Conservation (phyloP, 2,113 vertebrate genomes). For the Rhineura floridana region DNA sequence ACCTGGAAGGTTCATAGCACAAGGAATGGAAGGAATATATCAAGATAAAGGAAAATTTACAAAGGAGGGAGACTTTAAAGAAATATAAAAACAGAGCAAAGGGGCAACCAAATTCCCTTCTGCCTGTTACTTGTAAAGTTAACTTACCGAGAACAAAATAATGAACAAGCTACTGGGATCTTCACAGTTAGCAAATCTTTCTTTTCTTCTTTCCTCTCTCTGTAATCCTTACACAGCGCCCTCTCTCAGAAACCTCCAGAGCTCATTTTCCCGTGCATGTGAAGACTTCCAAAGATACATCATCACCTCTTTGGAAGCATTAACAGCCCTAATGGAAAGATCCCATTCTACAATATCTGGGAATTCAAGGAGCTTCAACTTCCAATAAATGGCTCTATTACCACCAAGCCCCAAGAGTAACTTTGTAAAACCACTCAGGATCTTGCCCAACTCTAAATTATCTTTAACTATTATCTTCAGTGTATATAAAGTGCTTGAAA, state of each 20-base stretch:
- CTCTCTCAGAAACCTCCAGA: background rate
- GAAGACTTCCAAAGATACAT: background rate
- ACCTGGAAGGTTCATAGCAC: background rate
- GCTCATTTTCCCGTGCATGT: background rate
- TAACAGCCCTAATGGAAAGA: background rate
- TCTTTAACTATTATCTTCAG: background rate
- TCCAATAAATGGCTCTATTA: background rate
- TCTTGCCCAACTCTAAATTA: background rate
- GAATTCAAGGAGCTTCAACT: background rate
- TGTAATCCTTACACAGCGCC: background rate
- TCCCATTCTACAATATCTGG: background rate
- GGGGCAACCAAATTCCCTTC: background rate
- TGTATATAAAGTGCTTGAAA: background rate
- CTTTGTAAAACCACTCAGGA: background rate
- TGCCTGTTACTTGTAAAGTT: background rate
- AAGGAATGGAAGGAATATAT: background rate
- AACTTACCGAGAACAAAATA: background rate
- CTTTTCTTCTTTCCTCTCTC: background rate
- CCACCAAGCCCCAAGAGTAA: background rate
- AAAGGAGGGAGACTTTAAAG: background rate
- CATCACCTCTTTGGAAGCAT: background rate
- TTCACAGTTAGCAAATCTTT: background rate
- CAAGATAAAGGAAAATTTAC: constrained; percentile 11
- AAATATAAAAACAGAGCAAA: constrained; percentile 4
- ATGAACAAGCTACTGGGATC: background rate